Conservation (phyloP, 2,888 invertebrate species). For the Drosophila planitibia region DNA sequence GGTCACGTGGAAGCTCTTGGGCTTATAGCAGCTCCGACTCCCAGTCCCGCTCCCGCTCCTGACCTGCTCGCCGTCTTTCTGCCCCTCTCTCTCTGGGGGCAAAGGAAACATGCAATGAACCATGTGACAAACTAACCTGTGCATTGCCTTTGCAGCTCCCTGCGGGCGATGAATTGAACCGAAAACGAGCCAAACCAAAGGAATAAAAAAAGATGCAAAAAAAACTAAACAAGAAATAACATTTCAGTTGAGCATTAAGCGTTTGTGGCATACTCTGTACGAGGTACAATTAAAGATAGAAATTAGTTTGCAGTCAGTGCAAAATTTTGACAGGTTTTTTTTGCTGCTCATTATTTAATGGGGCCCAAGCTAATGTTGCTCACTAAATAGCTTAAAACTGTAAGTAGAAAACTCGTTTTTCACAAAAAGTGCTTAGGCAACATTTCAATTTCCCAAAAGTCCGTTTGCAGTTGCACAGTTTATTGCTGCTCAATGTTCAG, state of each 20-base stretch:
- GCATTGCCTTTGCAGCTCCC: conserved; percentile 66
- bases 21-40: conserved; percentile 1
- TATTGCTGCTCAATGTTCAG: not conserved
- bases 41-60: not conserved
- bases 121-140: conserved; percentile 71
- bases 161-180: conserved; percentile 47
- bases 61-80: not conserved
- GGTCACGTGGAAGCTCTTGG: conserved; percentile 45
- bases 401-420: not conserved
- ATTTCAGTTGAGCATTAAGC: not conserved
- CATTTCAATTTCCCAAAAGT: not conserved
- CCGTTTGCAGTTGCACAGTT: not conserved
- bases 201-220: conserved; percentile 1
- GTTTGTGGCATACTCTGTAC: conserved; percentile 7
- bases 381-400: not conserved
- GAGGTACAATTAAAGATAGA: not conserved
- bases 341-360: not conserved
- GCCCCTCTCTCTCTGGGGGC: not conserved
- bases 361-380: not conserved
- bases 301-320: not conserved
- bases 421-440: not conserved
- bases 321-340: not conserved
- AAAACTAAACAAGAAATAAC: conserved; percentile 1
- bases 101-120: conserved; percentile 47
- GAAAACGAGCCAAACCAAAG: conserved; percentile 31